Evolutionary conservation across 2,113 vertebrate genomes (phyloP).

Genomic region (Calonectris borealis): DNA sequence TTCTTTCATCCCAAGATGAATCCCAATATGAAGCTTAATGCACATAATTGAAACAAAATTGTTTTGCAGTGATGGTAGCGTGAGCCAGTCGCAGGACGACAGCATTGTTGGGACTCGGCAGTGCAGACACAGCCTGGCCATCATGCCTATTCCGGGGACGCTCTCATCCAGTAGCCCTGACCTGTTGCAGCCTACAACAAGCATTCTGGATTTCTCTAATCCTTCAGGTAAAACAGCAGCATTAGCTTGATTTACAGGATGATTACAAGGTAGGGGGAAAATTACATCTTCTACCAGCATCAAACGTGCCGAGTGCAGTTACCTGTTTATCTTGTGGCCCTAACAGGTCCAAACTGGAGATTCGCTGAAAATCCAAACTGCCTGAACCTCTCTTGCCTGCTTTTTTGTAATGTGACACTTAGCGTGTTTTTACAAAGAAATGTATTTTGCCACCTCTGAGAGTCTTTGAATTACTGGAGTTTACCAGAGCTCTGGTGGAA

Average conservation of each 20-base stretch:
- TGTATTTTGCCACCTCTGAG: not conserved
- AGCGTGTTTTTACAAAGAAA: not conserved
- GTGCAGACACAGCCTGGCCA: slow-evolving; percentile 92
- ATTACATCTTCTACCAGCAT: rapidly evolving
- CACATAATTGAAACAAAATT: not conserved
- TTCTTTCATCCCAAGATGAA: not conserved
- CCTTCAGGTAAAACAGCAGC: slow-evolving; percentile 82
- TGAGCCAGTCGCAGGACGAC: slow-evolving; percentile 96
- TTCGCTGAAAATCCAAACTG: not conserved
- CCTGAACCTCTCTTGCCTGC: not conserved
- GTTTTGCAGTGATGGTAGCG: slow-evolving; percentile 84
- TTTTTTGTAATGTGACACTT: not conserved
- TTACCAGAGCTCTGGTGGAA: not conserved
- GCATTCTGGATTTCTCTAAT: slow-evolving; percentile 90
- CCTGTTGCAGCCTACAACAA: slow-evolving; percentile 90
- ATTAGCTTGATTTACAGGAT: not conserved
- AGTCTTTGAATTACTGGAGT: not conserved
- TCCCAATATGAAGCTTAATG: not conserved
- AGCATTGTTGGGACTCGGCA: slow-evolving; percentile 95
- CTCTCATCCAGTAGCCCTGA: slow-evolving; percentile 95
- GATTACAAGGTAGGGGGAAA: not conserved
- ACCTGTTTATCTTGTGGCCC: not conserved
- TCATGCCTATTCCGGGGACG: slow-evolving; percentile 93
- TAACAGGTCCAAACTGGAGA: not conserved
- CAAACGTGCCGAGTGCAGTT: rapidly evolving